These are phyloP conservation scores for Phengaris alcon DNA, from an alignment of 2,888 invertebrate genomes.

Conservation along the genomic window DNA sequence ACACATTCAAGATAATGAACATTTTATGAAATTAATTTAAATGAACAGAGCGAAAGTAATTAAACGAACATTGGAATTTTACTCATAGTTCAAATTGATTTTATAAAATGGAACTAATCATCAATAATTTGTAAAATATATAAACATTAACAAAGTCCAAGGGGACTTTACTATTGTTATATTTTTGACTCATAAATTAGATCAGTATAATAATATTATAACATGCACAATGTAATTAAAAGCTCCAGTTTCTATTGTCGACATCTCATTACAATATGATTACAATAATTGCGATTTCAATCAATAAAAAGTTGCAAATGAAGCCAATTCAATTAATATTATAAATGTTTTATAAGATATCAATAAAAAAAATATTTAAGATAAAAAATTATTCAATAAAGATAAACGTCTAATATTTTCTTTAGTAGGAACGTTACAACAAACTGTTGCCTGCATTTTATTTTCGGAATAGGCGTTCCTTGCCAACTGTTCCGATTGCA, in stretches of 20 bases:
- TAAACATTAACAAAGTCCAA: slow-evolving; percentile 6
- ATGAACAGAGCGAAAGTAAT: slow-evolving; percentile 11
- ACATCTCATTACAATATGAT: slow-evolving; percentile 17
- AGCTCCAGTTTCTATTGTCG: slow-evolving; percentile 5
- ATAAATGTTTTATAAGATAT: not conserved
- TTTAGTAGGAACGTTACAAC: slow-evolving; percentile 47
- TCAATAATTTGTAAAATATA: not conserved
- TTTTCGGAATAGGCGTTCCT: slow-evolving; percentile 65
- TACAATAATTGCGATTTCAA: not conserved
- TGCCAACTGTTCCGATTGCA: slow-evolving; percentile 63
- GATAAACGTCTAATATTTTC: slow-evolving; percentile 36
- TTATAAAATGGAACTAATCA: slow-evolving; percentile 6
- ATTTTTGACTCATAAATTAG: slow-evolving; percentile 19
- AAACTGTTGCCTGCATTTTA: slow-evolving; percentile 72
- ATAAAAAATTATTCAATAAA: slow-evolving; percentile 24
- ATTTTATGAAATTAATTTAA: slow-evolving; percentile 9
- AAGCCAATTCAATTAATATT: not conserved
- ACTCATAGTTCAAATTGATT: slow-evolving; percentile 13
- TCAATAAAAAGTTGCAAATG: not conserved
- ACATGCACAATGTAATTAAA: not conserved
- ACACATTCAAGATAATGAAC: slow-evolving; percentile 34
- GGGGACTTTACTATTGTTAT: slow-evolving; percentile 15
- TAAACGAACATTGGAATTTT: slow-evolving; percentile 33
- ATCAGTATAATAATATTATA: slow-evolving; percentile 13
- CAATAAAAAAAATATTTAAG: not conserved